These are phyloP conservation scores for Melanotaenia pygmaea DNA, from an alignment of 2,797 vertebrate species.

Conservation along the genomic window DNA sequence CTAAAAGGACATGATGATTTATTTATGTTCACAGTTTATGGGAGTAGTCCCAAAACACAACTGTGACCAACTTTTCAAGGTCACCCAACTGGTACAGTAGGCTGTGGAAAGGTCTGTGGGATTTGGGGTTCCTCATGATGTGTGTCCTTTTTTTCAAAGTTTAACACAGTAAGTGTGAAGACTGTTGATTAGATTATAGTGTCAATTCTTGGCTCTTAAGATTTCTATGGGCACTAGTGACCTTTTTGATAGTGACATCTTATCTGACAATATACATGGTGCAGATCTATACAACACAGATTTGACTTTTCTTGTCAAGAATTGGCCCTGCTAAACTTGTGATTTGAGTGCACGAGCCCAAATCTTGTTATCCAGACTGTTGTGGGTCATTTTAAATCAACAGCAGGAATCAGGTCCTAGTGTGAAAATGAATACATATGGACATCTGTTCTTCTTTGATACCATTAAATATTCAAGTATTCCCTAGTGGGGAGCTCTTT, in stretches of 20 bases:
- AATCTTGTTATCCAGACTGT: neutral
- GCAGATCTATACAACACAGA: neutral
- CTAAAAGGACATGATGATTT: constrained; percentile 54
- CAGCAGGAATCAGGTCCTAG: constrained; percentile 10
- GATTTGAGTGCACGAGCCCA: constrained; percentile 16
- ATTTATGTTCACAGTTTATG: constrained; percentile 50
- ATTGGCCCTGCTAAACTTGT: neutral
- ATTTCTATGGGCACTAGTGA: neutral
- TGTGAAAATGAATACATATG: constrained; percentile 17
- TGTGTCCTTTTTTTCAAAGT: neutral
- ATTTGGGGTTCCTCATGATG: neutral
- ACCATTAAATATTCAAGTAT: constrained; percentile 55
- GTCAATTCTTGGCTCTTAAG: neutral
- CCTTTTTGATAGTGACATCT: neutral
- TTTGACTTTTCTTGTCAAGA: neutral
- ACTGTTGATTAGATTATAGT: neutral
- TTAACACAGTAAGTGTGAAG: neutral
- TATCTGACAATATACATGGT: neutral
- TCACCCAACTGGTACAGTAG: constrained; percentile 37
- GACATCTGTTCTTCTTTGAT: constrained; percentile 74
- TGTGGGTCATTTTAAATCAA: constrained; percentile 32
- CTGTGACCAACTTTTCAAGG: constrained; percentile 2
- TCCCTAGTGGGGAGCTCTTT: constrained; percentile 38
- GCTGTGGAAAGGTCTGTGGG: constrained; percentile 16
- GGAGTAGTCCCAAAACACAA: constrained; percentile 10